Base-by-base conservation (phyloP, 2,888 invertebrate species). In the Clistopyga incitator region DNA sequence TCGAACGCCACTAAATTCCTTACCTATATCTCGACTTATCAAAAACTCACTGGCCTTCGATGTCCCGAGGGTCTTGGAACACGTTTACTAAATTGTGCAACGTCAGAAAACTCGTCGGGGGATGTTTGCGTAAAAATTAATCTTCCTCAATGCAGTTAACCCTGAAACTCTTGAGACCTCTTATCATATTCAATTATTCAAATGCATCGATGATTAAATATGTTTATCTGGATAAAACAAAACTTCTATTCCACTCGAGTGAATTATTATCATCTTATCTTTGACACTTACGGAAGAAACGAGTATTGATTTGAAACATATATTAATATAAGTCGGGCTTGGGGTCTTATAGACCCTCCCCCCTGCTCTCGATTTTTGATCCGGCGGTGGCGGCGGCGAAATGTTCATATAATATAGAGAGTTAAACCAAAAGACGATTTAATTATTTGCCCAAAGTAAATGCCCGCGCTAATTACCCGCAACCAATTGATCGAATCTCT, bases 401-500 rank as follows among this genome's bases (percentile, higher is more conserved):
- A n/a, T n/a, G n/a, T n/a, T n/a, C n/a, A n/a, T n/a, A n/a, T n/a
- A n/a, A n/a, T n/a, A n/a, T n/a, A 23, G 23, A 15, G 3, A 4
- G 13, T 3, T 6, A 56, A 23, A 56, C 13, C 1, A 13, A 15
- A 4, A 15, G 10, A 15, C 85, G 81, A 84, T 79, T 87, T 87
- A 87, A 88, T 88, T 88, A 84, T 84, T 86, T 77, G 84, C 84
- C 74, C 84, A 85, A 85, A 82, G 78, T 82, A 67, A 56, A 71
- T 65, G 75, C 70, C 4, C 29, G 3, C 29, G 29, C 29, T 86
- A 89, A 88, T 89, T 86, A 88, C 64, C 82, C 82, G 71, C 78
- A 56, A 64, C 75, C 81, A 65, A 78, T 81, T 82, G 50, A 67
- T 56, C 56, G 11, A 68, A 6, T 15, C 65, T 59, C 29, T 34